A percentile compares a stretch with the other conserved stretches of the same genome.
Conservation (phyloP, 2,113 vertebrate species). For the Charadrius vociferus region DNA sequence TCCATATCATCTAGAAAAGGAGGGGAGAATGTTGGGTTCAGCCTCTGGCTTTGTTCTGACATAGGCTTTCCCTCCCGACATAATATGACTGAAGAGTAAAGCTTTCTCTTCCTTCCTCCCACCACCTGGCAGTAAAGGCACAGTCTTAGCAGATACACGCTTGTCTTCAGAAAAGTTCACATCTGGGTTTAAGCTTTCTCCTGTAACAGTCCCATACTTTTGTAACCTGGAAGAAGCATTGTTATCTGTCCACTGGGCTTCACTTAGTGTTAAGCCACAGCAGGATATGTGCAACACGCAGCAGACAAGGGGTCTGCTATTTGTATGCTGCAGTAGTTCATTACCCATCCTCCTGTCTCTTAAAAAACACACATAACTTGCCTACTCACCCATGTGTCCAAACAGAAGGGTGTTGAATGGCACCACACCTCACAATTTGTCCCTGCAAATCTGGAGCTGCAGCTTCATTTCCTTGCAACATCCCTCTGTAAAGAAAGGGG, state of each 20-base stretch:
- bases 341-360: not conserved
- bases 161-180: not conserved
- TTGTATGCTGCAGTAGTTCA: not conserved
- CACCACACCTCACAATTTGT: not conserved
- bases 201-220: not conserved
- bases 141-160: not conserved
- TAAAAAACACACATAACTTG: not conserved
- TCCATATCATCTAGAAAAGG: not conserved
- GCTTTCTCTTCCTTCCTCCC: not conserved
- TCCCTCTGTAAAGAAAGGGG: not conserved
- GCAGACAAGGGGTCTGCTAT: not conserved
- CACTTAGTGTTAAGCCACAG: no score
- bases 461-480: not conserved
- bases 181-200: not conserved
- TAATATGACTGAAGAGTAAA: not conserved
- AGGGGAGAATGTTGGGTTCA: not conserved
- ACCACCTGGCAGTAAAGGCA: not conserved
- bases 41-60: not conserved
- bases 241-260: not conserved
- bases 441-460: not conserved
- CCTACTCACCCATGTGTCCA: no score
- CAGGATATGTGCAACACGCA: accelerated
- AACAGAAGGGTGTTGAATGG: not conserved
- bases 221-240: not conserved
- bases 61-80: accelerated